Base-by-base conservation (phyloP, 2,888 invertebrate genomes). In the Encarsia formosa region DNA sequence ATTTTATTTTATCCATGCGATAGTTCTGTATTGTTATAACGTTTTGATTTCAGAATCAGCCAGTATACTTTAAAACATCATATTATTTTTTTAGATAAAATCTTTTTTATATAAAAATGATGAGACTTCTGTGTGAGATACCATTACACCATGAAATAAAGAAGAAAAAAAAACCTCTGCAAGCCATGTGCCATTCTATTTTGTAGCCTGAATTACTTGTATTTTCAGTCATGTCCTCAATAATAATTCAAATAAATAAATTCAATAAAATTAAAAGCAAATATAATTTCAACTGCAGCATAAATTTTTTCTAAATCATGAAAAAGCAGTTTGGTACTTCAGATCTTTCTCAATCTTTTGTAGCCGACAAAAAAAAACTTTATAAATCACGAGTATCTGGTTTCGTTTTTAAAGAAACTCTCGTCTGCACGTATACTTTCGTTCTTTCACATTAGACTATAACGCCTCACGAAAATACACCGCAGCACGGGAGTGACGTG, bases 91-190 rank as follows among this genome's bases (percentile, higher is more conserved):
- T 56, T n/a, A n/a, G n/a, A n/a, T 61, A 57, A 52, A 52, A 58
- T 55, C 43, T 61, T 54, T 61, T 59, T 64, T 65, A 65, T 65
- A 60, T 67, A 68, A 67, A 63, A 66, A 66, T 65, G 66, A 65
- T 60, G 61, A 64, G 64, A 68, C 63, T 66, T 64, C 65, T 62
- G 61, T 61, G 62, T 66, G 63, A 65, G 66, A 68, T 69, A 69
- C 70, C 70, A 71, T 70, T 68, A 67, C 66, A 66, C 68, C 65
- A 62, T 56, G 64, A 67, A 68, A 68, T 66, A 66, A 67, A 66
- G 63, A 57, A 65, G 66, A 65, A 59, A 61, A 56, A n/a, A n/a
- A n/a, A n/a, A n/a, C n/a, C 61, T 65, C 65, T 66, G 61, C 63
- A 67, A 65, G 60, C 61, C 45, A 53, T 48, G 56, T 56, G 56